phyloP scores from a whole-genome alignment of 2,797 vertebrate species.

The Enteromius paludinosus region DNA sequence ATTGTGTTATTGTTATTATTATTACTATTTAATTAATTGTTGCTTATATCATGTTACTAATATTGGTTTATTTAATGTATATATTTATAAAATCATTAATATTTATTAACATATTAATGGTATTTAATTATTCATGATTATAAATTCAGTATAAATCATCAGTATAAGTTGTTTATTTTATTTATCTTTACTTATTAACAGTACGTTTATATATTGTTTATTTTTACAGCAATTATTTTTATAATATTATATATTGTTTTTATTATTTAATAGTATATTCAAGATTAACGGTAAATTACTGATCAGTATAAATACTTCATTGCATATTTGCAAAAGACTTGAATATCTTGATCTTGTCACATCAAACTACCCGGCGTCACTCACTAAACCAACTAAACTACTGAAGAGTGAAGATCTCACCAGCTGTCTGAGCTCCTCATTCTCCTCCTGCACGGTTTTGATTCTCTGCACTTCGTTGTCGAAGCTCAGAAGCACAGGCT shows the following conservation, averaged over 20 bases:
- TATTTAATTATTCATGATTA: background rate
- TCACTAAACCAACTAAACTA: background rate
- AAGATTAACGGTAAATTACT: background rate
- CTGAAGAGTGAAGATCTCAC: constrained; percentile 66
- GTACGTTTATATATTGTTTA: background rate
- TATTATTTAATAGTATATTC: background rate
- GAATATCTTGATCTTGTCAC: background rate
- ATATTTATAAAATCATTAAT: background rate
- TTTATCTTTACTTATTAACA: background rate
- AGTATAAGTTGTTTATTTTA: background rate
- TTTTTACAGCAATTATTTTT: background rate
- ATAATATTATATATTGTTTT: background rate
- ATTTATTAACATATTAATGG: background rate
- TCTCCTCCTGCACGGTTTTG: constrained; percentile 87
- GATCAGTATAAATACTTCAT: background rate
- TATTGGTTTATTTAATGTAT: background rate
- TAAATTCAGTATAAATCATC: background rate
- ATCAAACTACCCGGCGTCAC: background rate
- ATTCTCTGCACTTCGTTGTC: constrained; percentile 90
- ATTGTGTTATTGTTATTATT: background rate
- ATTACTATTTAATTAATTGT: background rate
- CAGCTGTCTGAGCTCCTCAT: constrained; percentile 88
- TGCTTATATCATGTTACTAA: background rate
- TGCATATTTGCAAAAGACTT: background rate
- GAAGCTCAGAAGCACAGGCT: constrained; percentile 92